Base-by-base conservation (phyloP, 2,797 vertebrate species). In the Carapus acus region DNA sequence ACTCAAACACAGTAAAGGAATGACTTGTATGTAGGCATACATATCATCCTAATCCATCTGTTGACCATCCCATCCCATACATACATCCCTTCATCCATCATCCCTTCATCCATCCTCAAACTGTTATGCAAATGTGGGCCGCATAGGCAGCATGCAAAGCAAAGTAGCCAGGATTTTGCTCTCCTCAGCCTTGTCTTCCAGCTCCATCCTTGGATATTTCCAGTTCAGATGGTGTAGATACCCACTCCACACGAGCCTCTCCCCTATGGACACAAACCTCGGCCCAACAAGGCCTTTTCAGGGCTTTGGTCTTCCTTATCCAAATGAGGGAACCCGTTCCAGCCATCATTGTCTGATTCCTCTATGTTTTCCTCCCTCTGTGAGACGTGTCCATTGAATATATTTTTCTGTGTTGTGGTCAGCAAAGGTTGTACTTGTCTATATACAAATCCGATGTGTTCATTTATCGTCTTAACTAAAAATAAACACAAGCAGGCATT, bases 1-100 rank as follows among this genome's bases (percentile, higher is more conserved):
- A 45, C 51, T 73, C 43, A 36, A n/a, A 36, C 51, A 49, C 2
- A 82, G 74, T 78, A 79, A 80, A 82, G 47, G 56, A 49, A 73
- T 46, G 65, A 44, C 43, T 36, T 58, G 29, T 56, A 16, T 62
- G 38, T 36, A 29, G 34, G 16, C 17, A 22, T 41, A 39, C 54
- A 69, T 33, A 33, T 33, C 31, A 4, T 33, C 31, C 31, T 59
- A 54, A 62, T 42, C 34, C 29, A 31, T 70, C 53, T 65, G 23
- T 66, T 71, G 17, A n/a, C n/a, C n/a, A n/a, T n/a, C n/a, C n/a
- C n/a, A n/a, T n/a, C n/a, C n/a, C n/a, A n/a, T n/a, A n/a, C 73
- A 44, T 72, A 17, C 14, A 36, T 15, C 13, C 34, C 3, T 36
- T 15, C 14, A 15, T 15, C 11, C 34, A 3, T 27, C 24, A 27